Conservation (phyloP, 2,797 vertebrate genomes). For the Cossypha polioptera region DNA sequence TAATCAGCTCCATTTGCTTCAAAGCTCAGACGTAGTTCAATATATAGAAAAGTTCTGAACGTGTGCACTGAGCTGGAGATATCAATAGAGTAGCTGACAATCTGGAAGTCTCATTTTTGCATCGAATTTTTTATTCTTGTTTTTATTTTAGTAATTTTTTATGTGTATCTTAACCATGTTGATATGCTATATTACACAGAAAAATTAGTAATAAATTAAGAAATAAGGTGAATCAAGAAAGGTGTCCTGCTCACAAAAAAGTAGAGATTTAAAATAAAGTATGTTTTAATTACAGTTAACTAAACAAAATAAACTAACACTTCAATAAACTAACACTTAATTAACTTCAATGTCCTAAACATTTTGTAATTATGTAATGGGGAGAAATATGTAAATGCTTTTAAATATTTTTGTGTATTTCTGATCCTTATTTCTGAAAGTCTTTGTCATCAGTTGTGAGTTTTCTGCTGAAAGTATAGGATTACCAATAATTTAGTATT, state of each 20-base stretch:
- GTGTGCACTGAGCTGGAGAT: not conserved
- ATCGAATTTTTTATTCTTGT: not conserved
- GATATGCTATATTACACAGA: not conserved
- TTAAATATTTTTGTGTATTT: not conserved
- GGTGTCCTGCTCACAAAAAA: not conserved
- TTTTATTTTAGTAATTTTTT: not conserved
- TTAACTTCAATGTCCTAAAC: not conserved
- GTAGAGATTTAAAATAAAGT: not conserved
- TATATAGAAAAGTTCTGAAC: not conserved
- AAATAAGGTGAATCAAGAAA: not conserved
- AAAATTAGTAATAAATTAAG: not conserved
- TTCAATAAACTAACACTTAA: too few relatives aligned
- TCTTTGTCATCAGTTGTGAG: not conserved
- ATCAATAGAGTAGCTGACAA: not conserved
- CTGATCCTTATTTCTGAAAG: not conserved
- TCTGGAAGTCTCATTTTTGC: not conserved
- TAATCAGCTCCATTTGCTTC: constrained; percentile 5
- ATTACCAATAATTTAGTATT: not conserved
- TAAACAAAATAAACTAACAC: too few relatives aligned
- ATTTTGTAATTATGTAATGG: not conserved
- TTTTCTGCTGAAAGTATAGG: not conserved
- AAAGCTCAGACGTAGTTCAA: not conserved
- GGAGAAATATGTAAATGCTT: not conserved
- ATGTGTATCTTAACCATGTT: not conserved
- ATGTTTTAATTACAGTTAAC: not conserved